phyloP scores from a whole-genome alignment of 2,888 invertebrate species.

The Xestia xanthographa region DNA sequence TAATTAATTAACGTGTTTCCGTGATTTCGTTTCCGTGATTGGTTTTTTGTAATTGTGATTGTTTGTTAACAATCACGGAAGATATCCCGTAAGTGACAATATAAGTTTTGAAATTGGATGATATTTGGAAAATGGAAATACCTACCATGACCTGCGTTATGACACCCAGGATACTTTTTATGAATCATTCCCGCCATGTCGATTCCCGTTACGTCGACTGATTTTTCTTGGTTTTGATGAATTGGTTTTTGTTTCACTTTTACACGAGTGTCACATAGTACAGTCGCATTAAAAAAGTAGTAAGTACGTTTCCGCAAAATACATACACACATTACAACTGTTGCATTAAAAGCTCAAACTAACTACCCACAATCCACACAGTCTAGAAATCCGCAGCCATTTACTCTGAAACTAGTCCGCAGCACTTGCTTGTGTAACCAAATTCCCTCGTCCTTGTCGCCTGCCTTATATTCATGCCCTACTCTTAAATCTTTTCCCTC shows the following conservation, averaged over 20 bases:
- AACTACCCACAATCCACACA: background rate
- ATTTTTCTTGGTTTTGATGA: too few relatives aligned
- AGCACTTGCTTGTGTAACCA: constrained; percentile 47
- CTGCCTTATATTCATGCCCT: constrained; percentile 49
- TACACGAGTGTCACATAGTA: too few relatives aligned
- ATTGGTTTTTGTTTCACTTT: too few relatives aligned
- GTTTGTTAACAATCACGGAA: too few relatives aligned
- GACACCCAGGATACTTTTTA: background rate
- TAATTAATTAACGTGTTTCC: too few relatives aligned
- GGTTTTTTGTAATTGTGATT: too few relatives aligned
- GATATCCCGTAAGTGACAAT: too few relatives aligned
- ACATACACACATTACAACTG: background rate
- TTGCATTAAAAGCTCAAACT: background rate
- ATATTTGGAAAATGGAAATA: background rate
- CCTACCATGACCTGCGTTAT: background rate
- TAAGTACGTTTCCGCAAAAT: background rate
- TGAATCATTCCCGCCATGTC: too few relatives aligned
- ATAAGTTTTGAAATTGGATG: too few relatives aligned
- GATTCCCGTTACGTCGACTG: too few relatives aligned
- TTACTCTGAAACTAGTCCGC: background rate
- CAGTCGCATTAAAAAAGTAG: too few relatives aligned
- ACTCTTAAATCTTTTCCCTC: constrained; percentile 62
- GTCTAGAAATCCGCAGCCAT: background rate
- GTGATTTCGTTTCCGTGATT: too few relatives aligned
- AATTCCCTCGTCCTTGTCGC: constrained; percentile 40